These are phyloP conservation scores for Coilia nasus DNA, from an alignment of 2,797 vertebrate genomes.

Conservation along the genomic window DNA sequence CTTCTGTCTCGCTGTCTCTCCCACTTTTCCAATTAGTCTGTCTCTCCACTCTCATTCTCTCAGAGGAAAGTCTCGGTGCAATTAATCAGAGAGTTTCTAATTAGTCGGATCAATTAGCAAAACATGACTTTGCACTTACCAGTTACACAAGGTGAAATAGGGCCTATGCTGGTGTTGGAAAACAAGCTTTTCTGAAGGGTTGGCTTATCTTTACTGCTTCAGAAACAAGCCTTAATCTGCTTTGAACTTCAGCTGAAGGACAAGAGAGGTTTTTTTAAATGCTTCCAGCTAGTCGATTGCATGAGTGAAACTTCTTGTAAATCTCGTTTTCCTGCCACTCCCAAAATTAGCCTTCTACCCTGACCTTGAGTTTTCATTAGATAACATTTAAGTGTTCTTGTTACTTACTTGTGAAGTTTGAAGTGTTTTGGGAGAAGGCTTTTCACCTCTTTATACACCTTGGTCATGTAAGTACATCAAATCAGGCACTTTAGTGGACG, in stretches of 20 bases:
- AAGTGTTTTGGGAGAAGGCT: not conserved
- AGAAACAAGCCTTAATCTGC: not conserved
- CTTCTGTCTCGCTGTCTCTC: not conserved
- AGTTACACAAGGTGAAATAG: not conserved
- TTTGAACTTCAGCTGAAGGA: not conserved
- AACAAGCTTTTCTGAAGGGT: not conserved
- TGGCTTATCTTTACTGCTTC: slow-evolving; percentile 9
- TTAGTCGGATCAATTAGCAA: slow-evolving; percentile 15
- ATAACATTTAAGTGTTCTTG: not conserved
- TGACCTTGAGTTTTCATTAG: not conserved
- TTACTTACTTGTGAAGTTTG: not conserved
- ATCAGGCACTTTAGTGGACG: not conserved
- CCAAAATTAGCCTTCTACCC: not conserved
- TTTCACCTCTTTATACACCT: not conserved
- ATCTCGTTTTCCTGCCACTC: not conserved
- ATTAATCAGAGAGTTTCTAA: slow-evolving; percentile 13
- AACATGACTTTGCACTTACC: not conserved
- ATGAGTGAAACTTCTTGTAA: not conserved
- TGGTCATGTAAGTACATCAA: not conserved
- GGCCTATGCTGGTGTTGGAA: not conserved
- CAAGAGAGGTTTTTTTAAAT: not conserved
- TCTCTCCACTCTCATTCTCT: not conserved
- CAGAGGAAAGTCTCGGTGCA: not conserved
- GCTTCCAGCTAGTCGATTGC: too few relatives aligned
- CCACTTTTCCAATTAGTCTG: not conserved